Evolutionary conservation across 2,797 vertebrate species (phyloP), one percentile per base, ranked within the genome.

Genomic region (Choloepus didactylus): DNA sequence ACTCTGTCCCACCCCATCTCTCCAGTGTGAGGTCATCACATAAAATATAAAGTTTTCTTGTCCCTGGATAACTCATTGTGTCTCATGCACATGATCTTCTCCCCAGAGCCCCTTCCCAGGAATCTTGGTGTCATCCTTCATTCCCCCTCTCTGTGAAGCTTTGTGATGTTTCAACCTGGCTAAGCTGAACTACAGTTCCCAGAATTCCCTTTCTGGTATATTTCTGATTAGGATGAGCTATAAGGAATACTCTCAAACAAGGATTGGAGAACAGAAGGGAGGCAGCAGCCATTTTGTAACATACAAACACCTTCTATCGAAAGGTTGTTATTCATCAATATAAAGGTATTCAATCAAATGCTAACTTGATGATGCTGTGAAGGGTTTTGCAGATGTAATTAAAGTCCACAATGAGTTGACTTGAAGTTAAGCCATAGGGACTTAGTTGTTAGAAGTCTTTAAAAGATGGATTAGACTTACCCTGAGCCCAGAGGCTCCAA

Each of bases 321-420:
- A 35, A 35, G 35, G 35, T 35, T 35, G 35, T 35, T 35, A 35
- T 35, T 35, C 35, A 35, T 35, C 35, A 35, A 35, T 35, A 35
- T 35, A 35, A 35, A 8, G 18, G n/a, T 62, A 44, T 62, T 92
- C 35, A 56, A 5, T 72, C 49, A 77, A 82, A 80, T 9, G 31
- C 6, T 67, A 44, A 10, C n/a, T 18, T 10, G 91, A 23, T 38
- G n/a, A 38, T 90, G 11, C 69, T 70, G 35, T 66, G n/a, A 89
- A 87, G 38, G 15, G 2, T 62, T 87, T 89, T 87, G 59, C 11
- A 66, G 31, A 29, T 84, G 38, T 46, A 75, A 87, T 89, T 93
- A 79, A 87, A 64, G 23, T 35, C 46, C 41, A 89, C 64, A 77
- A n/a, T 79, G 4, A 29, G 27, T 64, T 95, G 85, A 77, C 27